Percentiles rank a stretch among this genome's conserved stretches.
phyloP scores from a whole-genome alignment of 2,888 invertebrate species.

The Nezara viridula region DNA sequence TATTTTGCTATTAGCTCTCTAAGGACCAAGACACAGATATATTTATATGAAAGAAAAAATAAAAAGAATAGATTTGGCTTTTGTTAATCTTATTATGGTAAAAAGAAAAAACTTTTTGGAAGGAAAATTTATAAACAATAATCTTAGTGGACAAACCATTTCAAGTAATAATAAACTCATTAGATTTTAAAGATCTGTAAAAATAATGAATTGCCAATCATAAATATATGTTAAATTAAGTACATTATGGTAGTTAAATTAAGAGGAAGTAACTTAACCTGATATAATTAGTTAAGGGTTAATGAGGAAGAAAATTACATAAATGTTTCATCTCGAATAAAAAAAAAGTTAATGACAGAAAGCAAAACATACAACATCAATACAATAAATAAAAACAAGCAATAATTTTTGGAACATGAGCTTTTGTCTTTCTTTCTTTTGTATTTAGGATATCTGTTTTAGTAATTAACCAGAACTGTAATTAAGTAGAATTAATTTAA shows the following conservation, averaged over 20 bases:
- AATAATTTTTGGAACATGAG: background rate
- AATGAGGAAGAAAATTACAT: background rate
- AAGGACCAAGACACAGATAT: background rate
- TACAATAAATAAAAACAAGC: background rate
- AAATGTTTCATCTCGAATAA: background rate
- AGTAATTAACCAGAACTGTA: background rate
- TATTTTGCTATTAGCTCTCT: background rate
- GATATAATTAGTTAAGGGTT: background rate
- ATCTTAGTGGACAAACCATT: background rate
- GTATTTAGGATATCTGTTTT: background rate
- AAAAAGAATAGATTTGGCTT: background rate
- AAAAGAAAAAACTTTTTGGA: background rate
- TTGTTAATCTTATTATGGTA: background rate
- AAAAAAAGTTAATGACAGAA: background rate
- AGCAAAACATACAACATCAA: background rate
- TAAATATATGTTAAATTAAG: slow-evolving; percentile 18
- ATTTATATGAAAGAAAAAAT: background rate
- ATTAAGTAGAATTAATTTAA: background rate
- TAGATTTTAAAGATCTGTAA: background rate
- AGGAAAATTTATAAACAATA: background rate
- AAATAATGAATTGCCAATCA: background rate
- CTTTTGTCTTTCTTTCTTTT: background rate
- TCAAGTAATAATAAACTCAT: background rate
- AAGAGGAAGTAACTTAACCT: background rate
- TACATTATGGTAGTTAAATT: background rate